Evolutionary conservation across 23 tunicate genomes (phyloP).

Genomic region (Clavelina lepadiformis): DNA sequence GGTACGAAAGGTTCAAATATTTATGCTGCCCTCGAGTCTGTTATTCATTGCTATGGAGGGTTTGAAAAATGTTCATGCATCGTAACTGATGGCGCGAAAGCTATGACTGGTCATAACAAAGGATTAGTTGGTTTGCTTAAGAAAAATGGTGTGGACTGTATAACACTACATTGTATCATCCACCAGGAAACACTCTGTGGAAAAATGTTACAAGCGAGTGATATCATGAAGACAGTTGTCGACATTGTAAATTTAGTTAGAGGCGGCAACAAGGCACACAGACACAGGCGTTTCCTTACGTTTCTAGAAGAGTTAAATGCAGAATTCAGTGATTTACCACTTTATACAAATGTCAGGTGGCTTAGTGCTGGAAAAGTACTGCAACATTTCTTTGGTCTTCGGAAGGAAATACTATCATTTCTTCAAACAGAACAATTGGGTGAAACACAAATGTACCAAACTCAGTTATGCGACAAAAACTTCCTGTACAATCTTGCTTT

Average conservation of each 20-base stretch:
- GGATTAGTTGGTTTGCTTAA: conserved; percentile 37
- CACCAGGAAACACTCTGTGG: conserved; percentile 77
- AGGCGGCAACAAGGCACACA: conserved; percentile 45
- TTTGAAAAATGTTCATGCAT: conserved; percentile 47
- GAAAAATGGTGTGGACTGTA: conserved; percentile 46
- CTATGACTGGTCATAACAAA: conserved; percentile 37
- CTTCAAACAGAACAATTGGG: conserved; percentile 33
- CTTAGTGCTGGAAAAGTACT: conserved; percentile 56
- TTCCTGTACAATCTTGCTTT: conserved; percentile 44
- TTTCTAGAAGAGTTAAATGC: conserved; percentile 41
- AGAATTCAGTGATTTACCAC: conserved; percentile 34
- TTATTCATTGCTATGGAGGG: conserved; percentile 32
- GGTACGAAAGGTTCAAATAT: conserved; percentile 56
- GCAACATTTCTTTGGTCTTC: conserved; percentile 51
- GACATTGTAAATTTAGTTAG: conserved; percentile 36
- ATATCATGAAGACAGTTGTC: conserved; percentile 51
- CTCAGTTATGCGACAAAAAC: conserved; percentile 26
- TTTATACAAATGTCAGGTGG: conserved; percentile 50
- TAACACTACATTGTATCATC: conserved; percentile 52
- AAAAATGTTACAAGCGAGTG: conserved; percentile 49
- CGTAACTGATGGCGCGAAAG: conserved; percentile 56
- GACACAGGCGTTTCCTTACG: conserved; percentile 30
- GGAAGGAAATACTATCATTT: conserved; percentile 36
- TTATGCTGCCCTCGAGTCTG: conserved; percentile 34
- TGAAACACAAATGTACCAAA: conserved; percentile 34